phyloP scores from a whole-genome alignment of 2,888 invertebrate species.

The Emmelina monodactyla region DNA sequence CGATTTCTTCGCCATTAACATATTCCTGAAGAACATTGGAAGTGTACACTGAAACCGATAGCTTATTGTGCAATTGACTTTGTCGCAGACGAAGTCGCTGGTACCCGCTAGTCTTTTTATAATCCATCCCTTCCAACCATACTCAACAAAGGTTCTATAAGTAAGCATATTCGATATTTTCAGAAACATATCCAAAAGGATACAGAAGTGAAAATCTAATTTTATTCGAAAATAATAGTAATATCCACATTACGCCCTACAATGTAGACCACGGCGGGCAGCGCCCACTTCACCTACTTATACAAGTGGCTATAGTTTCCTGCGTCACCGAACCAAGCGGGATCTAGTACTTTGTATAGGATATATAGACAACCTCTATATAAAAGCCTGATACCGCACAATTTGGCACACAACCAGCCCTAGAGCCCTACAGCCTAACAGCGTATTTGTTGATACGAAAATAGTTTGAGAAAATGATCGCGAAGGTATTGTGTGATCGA shows the following conservation, averaged over 20 bases:
- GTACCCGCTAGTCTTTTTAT: too few species aligned
- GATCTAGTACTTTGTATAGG: constrained; percentile 23
- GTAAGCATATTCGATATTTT: too few species aligned
- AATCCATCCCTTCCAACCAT: too few species aligned
- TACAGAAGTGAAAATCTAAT: too few species aligned
- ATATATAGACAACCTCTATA: constrained; percentile 36
- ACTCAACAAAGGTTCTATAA: too few species aligned
- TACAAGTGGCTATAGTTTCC: constrained; percentile 32
- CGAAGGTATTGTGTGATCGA: constrained; percentile 32
- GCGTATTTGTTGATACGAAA: too few species aligned
- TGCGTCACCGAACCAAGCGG: constrained; percentile 32
- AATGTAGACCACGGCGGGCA: constrained; percentile 39
- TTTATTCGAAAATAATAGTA: neutral
- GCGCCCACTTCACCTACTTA: constrained; percentile 40
- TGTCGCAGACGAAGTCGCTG: too few species aligned
- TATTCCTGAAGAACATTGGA: too few species aligned
- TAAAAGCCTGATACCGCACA: constrained; percentile 48
- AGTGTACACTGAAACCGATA: too few species aligned
- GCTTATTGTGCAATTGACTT: too few species aligned
- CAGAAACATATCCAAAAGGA: too few species aligned
- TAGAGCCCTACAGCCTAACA: constrained; percentile 30
- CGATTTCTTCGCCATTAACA: too few species aligned
- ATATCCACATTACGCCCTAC: constrained; percentile 14
- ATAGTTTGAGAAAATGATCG: constrained; percentile 42
- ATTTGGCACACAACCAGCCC: constrained; percentile 54